These are phyloP conservation scores for Oncopeltus fasciatus DNA, from an alignment of 1,140 invertebrate species.

Conservation along the genomic window DNA sequence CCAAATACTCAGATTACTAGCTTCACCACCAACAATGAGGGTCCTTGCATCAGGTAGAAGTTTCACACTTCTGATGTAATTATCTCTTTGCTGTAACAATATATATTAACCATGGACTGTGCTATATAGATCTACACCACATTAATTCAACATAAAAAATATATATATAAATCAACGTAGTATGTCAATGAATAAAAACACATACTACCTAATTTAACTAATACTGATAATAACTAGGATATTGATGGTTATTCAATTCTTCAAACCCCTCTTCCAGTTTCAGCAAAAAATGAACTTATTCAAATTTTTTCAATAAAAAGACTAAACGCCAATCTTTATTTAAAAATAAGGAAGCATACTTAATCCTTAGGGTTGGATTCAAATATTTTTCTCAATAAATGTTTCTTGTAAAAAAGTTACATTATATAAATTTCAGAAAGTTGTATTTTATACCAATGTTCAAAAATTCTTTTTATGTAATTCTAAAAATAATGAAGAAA, in stretches of 20 bases:
- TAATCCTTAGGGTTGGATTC: too few species aligned
- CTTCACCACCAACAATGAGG: slow-evolving; percentile 83
- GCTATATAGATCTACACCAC: too few species aligned
- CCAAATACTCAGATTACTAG: slow-evolving; percentile 78
- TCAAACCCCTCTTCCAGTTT: not conserved
- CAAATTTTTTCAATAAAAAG: too few species aligned
- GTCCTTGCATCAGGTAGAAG: slow-evolving; percentile 78
- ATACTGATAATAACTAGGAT: not conserved
- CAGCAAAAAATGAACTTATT: too few species aligned
- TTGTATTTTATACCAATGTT: too few species aligned
- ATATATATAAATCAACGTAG: not conserved
- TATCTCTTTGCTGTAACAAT: slow-evolving; percentile 50
- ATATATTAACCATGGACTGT: not conserved
- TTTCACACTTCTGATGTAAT: slow-evolving; percentile 85
- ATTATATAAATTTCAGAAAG: too few species aligned
- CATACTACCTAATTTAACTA: not conserved
- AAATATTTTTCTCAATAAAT: too few species aligned
- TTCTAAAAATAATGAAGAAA: too few species aligned
- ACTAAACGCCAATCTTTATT: too few species aligned
- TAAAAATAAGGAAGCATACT: too few species aligned
- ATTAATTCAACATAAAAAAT: slow-evolving; percentile 8
- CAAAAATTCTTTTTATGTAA: too few species aligned
- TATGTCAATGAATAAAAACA: not conserved
- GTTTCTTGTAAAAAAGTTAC: too few species aligned
- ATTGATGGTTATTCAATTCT: not conserved